Conservation (phyloP, 2,888 invertebrate species). For the Platerodrilus igneus region DNA sequence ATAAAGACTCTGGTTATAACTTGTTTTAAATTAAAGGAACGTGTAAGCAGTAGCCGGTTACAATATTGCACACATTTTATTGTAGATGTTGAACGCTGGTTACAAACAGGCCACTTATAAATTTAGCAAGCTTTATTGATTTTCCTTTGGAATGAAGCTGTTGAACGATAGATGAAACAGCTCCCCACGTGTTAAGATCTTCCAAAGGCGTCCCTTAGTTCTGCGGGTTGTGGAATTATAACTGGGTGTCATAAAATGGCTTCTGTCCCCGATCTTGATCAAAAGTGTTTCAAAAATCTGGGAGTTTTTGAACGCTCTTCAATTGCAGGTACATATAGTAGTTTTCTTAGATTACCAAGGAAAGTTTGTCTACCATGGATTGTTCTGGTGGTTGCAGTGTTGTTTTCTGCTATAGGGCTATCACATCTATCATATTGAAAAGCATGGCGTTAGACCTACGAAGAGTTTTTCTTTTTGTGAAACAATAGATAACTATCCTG, state of each 20-base stretch:
- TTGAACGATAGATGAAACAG: background rate
- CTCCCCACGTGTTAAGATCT: background rate
- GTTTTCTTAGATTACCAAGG: slow-evolving; percentile 1
- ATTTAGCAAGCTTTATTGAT: background rate
- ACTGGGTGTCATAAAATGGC: background rate
- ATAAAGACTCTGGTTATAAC: too few relatives aligned
- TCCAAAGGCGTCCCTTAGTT: too few relatives aligned
- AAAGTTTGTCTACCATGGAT: slow-evolving; percentile 1
- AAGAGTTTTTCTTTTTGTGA: too few relatives aligned
- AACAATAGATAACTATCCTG: too few relatives aligned
- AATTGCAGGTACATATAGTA: background rate
- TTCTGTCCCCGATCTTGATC: background rate
- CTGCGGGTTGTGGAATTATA: background rate
- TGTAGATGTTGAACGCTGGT: background rate
- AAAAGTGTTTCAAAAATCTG: background rate
- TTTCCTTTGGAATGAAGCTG: background rate
- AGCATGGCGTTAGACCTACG: background rate
- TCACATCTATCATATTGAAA: background rate
- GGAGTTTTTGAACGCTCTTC: background rate
- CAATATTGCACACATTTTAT: slow-evolving; percentile 2
- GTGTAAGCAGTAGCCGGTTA: too few relatives aligned
- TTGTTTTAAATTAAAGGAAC: too few relatives aligned
- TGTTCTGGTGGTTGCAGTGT: background rate
- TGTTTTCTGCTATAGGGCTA: background rate
- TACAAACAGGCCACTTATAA: too few relatives aligned